These are phyloP conservation scores for Corella eumyota DNA, from an alignment of 23 tunicate species.

Conservation along the genomic window DNA sequence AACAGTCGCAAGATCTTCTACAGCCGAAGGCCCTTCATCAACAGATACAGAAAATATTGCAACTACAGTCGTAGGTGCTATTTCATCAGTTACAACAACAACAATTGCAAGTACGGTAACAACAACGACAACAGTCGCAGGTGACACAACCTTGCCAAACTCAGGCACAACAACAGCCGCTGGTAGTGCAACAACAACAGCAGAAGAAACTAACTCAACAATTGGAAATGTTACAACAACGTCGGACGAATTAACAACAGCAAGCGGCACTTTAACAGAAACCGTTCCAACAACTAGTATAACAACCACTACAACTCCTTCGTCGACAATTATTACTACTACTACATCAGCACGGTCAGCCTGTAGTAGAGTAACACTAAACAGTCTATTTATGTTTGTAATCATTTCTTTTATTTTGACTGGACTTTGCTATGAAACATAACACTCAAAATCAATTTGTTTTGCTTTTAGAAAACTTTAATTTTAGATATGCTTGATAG, in stretches of 20 bases:
- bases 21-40: background rate
- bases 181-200: background rate
- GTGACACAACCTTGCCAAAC: background rate
- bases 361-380: too few species aligned
- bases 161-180: background rate
- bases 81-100: background rate
- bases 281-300: too few species aligned
- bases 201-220: background rate
- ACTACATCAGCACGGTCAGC: too few species aligned
- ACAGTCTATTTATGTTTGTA: too few species aligned
- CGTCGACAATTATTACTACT: too few species aligned
- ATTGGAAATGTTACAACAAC: conserved; percentile 1
- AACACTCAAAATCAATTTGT: too few species aligned
- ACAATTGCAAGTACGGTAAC: conserved; percentile 1
- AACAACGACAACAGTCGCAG: background rate
- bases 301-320: too few species aligned
- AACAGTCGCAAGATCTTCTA: background rate
- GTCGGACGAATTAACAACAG: background rate
- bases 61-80: background rate
- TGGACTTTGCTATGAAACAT: too few species aligned
- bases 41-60: background rate
- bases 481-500: too few species aligned
- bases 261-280: background rate
- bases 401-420: too few species aligned
- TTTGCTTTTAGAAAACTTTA: too few species aligned